These are phyloP conservation scores for Hippocampus barbouri DNA, from an alignment of 2,113 vertebrate genomes.

Conservation along the genomic window DNA sequence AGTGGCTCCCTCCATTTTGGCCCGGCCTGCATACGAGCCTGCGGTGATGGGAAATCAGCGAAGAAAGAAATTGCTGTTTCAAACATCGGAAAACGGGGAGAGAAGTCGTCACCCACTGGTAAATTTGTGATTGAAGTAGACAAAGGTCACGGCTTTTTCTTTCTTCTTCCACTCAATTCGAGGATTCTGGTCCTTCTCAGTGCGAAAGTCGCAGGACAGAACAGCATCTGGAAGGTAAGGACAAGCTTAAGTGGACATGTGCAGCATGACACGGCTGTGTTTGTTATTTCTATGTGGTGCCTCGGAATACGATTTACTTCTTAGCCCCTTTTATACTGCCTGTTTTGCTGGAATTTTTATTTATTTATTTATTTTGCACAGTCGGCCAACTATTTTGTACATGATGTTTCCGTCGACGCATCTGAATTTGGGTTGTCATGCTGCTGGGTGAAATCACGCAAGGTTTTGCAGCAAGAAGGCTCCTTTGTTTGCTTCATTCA, in stretches of 20 bases:
- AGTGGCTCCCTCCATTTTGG: slow-evolving; percentile 81
- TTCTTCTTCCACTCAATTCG: slow-evolving; percentile 94
- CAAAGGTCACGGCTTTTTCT: slow-evolving; percentile 76
- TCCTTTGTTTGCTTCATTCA: no score
- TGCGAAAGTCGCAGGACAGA: slow-evolving; percentile 80
- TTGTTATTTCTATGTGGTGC: neutral
- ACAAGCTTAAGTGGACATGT: neutral
- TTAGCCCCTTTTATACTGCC: no score
- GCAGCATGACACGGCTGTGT: neutral
- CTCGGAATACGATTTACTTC: no score
- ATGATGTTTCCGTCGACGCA: no score
- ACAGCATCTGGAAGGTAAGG: slow-evolving; percentile 72
- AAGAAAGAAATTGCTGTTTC: neutral
- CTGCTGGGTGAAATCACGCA: no score
- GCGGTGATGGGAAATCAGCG: neutral
- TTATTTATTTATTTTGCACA: neutral
- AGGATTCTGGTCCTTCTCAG: slow-evolving; percentile 73
- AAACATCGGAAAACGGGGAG: neutral
- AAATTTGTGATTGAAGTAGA: slow-evolving; percentile 81
- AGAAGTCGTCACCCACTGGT: slow-evolving; percentile 69
- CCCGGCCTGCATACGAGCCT: slow-evolving; percentile 79
- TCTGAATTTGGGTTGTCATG: no score
- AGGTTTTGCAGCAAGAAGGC: no score
- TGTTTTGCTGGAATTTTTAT: no score
- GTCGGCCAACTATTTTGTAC: no score